Conservation (phyloP, 2,888 invertebrate genomes). For the Xanthia togata region DNA sequence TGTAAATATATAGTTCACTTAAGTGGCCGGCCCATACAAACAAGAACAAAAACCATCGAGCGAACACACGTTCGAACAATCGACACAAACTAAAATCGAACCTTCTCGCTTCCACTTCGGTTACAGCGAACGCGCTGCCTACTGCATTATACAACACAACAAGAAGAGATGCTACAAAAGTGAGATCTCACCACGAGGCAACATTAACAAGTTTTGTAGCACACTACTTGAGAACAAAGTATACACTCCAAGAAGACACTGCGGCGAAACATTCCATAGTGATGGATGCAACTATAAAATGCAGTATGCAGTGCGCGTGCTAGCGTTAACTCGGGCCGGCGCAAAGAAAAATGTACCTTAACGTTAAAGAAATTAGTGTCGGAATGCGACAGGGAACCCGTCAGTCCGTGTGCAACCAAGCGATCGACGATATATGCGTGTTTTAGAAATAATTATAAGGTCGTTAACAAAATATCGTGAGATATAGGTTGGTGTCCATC, state of each 20-base stretch:
- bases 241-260: conserved; percentile 61
- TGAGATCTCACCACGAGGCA: conserved; percentile 20
- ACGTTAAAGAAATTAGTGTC: conserved; percentile 84
- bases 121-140: conserved; percentile 62
- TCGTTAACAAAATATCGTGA: conserved; percentile 77
- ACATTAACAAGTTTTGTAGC: conserved; percentile 38
- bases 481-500: conserved; percentile 71
- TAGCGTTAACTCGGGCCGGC: conserved; percentile 74
- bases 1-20: conserved; percentile 82
- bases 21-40: conserved; percentile 76
- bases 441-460: conserved; percentile 76
- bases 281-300: conserved; percentile 53
- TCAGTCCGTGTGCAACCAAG: conserved; percentile 85
- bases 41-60: conserved; percentile 78
- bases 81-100: conserved; percentile 79
- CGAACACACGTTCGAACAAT: conserved; percentile 74
- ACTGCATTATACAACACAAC: conserved; percentile 41
- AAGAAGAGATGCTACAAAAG: conserved; percentile 25
- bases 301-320: conserved; percentile 55
- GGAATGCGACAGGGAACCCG: conserved; percentile 86
- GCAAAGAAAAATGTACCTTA: conserved; percentile 85
- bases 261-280: conserved; percentile 56
- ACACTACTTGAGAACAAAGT: conserved; percentile 41
- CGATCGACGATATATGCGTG: conserved; percentile 83
- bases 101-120: conserved; percentile 75